Percentiles rank a stretch among this genome's conserved stretches.
Conservation (phyloP, 1,140 invertebrate genomes). For the Pseudomyrmex flavicornis region DNA sequence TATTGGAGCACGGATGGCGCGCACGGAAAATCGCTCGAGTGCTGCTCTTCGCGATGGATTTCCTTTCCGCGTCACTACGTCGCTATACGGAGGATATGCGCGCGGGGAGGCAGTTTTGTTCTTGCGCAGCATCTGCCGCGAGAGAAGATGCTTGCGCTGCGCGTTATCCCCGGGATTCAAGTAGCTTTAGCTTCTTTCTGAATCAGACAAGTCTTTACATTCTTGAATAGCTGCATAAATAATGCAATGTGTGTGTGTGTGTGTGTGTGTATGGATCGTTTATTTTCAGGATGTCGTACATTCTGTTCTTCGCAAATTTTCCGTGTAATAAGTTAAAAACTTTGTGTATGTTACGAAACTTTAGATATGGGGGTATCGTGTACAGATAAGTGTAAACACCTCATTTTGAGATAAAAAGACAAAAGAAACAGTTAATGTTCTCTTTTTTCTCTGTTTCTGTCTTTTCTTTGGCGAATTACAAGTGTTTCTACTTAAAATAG, state of each 20-base stretch:
- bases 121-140: slow-evolving; percentile 37
- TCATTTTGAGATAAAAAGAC: too few relatives aligned
- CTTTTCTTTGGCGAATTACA: not conserved
- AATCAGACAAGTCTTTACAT: slow-evolving; percentile 43
- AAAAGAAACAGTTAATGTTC: not conserved
- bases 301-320: slow-evolving; percentile 30
- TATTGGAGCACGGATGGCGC: slow-evolving; percentile 27
- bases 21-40: slow-evolving; percentile 63
- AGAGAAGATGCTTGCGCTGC: slow-evolving; percentile 39
- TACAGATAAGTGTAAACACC: too few relatives aligned
- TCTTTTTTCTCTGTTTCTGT: not conserved
- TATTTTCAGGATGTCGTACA: slow-evolving; percentile 32
- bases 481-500: too few relatives aligned
- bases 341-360: not conserved
- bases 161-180: slow-evolving; percentile 14
- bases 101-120: slow-evolving; percentile 63
- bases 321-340: not conserved
- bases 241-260: slow-evolving; percentile 21
- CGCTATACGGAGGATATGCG: slow-evolving; percentile 39
- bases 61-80: slow-evolving; percentile 66
- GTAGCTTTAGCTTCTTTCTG: slow-evolving; percentile 33
- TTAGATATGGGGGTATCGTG: not conserved
- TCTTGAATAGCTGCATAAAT: slow-evolving; percentile 56
- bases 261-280: slow-evolving; percentile 17
- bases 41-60: slow-evolving; percentile 65